phyloP scores from a whole-genome alignment of 2,113 vertebrate species.

The Amphiprion ocellaris region DNA sequence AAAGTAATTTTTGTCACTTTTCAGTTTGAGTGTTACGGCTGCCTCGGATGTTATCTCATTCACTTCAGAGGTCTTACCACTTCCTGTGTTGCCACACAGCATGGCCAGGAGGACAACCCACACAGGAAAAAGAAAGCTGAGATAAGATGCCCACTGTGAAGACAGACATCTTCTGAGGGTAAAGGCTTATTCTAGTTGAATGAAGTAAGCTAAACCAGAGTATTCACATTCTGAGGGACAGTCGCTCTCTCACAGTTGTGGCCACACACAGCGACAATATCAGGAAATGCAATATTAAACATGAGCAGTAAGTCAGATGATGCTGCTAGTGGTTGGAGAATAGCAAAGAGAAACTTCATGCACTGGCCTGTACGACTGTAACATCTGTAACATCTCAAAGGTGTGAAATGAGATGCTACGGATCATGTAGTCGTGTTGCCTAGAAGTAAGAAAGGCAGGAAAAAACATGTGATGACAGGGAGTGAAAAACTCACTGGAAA shows the following conservation, averaged over 20 bases:
- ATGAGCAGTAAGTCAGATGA: conserved; percentile 1
- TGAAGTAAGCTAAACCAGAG: conserved; percentile 1
- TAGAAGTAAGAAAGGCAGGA: not conserved
- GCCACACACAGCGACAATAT: not conserved
- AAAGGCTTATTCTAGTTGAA: not conserved
- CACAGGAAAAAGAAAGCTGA: conserved; percentile 37
- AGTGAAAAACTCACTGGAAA: conserved; percentile 78
- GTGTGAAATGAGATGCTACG: conserved; percentile 9
- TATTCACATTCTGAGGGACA: conserved; percentile 2
- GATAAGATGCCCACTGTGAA: conserved; percentile 35
- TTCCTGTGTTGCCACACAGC: conserved; percentile 52
- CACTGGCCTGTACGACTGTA: not conserved
- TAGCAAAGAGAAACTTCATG: not conserved
- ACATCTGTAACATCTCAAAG: conserved; percentile 13
- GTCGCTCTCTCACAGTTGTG: not conserved
- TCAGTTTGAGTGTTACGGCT: conserved; percentile 7
- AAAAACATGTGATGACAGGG: not conserved
- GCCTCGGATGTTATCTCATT: conserved; percentile 40
- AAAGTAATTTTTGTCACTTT: conserved; percentile 18
- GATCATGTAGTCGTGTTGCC: not conserved
- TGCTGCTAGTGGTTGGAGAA: not conserved
- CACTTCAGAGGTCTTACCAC: conserved; percentile 28
- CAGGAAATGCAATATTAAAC: conserved; percentile 23
- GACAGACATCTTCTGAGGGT: not conserved
- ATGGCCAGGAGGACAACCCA: conserved; percentile 20